phyloP scores from a whole-genome alignment of 2,113 vertebrate species.

The Myocastor coypus region DNA sequence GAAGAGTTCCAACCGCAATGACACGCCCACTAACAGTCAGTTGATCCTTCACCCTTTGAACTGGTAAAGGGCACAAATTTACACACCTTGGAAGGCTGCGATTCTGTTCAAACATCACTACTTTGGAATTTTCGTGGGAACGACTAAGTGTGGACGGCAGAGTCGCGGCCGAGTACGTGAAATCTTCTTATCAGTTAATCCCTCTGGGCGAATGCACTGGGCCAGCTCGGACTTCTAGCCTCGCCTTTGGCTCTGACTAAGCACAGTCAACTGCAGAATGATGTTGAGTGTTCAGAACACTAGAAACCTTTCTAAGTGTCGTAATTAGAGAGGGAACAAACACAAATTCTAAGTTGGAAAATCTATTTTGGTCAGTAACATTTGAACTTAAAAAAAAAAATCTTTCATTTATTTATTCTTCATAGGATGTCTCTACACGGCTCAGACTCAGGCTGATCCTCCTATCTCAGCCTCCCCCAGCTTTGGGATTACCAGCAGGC shows the following conservation, averaged over 20 bases:
- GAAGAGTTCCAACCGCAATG: background rate
- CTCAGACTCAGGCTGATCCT: too few species aligned
- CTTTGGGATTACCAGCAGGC: too few species aligned
- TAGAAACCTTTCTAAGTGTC: conserved; percentile 28
- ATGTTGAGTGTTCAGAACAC: conserved; percentile 39
- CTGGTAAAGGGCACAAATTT: background rate
- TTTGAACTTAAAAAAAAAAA: background rate
- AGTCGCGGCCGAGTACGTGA: background rate
- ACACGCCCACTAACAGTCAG: background rate
- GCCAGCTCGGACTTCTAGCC: background rate
- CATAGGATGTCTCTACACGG: too few species aligned
- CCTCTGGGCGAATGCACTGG: background rate
- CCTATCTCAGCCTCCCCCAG: too few species aligned
- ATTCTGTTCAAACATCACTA: conserved; percentile 33
- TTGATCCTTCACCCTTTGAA: conserved; percentile 27
- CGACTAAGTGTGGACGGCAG: background rate
- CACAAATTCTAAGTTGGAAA: conserved; percentile 11
- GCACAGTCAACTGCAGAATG: conserved; percentile 8
- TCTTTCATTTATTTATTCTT: too few species aligned
- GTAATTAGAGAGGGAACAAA: conserved; percentile 31
- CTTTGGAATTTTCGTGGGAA: conserved; percentile 20
- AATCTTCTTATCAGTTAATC: conserved; percentile 9
- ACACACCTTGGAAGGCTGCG: background rate
- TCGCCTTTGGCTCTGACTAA: conserved; percentile 45
- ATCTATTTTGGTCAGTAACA: conserved; percentile 25